Evolutionary conservation across 2,113 vertebrate species (phyloP).

Genomic region (Nipponia nippon): DNA sequence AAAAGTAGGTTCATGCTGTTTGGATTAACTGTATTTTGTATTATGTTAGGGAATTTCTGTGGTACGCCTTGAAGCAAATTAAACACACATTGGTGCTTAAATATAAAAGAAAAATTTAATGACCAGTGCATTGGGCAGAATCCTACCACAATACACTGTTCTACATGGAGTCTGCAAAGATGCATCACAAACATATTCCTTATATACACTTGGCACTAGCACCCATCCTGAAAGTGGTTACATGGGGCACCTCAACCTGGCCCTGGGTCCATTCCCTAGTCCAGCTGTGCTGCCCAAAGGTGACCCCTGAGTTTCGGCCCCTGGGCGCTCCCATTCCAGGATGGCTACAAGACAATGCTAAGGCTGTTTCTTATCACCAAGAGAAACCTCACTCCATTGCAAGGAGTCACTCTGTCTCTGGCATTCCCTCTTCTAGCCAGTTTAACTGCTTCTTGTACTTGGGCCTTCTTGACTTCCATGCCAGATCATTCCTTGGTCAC

Average conservation of each 20-base stretch:
- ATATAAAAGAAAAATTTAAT: background rate
- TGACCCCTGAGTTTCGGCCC: background rate
- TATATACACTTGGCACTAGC: no score
- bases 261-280: background rate
- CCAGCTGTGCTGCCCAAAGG: background rate
- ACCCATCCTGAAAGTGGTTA: fast-evolving
- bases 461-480: background rate
- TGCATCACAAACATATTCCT: background rate
- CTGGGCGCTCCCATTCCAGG: fast-evolving
- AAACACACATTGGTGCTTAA: background rate
- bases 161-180: background rate
- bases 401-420: background rate
- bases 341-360: background rate
- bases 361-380: background rate
- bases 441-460: fast-evolving
- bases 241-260: background rate
- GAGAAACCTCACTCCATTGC: background rate
- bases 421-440: background rate
- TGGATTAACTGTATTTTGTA: background rate
- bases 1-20: background rate
- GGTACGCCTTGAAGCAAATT: fast-evolving
- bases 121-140: background rate
- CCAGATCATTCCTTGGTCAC: background rate
- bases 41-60: background rate
- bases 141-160: fast-evolving